Evolutionary conservation across 37 sponge, comb jelly and placozoan genomes (phyloP).

Genomic region (Aphrocallistes beatrix): DNA sequence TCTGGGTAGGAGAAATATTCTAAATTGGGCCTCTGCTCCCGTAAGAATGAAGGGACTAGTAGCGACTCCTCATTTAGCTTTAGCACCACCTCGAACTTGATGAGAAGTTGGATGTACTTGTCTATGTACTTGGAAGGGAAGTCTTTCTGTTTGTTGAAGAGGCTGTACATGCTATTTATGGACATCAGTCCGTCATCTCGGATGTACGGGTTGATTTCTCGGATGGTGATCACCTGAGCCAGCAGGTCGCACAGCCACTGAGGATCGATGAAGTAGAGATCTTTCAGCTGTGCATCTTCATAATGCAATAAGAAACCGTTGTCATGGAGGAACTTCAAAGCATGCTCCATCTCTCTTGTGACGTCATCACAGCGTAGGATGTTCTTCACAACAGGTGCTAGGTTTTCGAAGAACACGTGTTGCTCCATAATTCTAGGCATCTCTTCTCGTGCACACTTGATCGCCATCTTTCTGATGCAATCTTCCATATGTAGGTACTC

Average conservation of each 20-base stretch:
- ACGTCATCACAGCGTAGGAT: conserved; percentile 33
- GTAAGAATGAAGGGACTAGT: conserved; percentile 65
- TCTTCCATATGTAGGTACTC: conserved; percentile 74
- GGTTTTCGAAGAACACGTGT: not conserved
- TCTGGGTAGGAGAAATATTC: conserved; percentile 16
- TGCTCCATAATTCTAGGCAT: conserved; percentile 10
- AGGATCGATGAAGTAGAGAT: conserved; percentile 82
- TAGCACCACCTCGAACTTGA: conserved; percentile 77
- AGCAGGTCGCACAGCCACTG: conserved; percentile 82
- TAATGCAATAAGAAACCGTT: conserved; percentile 74
- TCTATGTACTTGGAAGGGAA: conserved; percentile 65
- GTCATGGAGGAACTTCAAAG: conserved; percentile 69
- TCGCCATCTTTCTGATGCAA: conserved; percentile 41
- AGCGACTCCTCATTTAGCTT: conserved; percentile 47
- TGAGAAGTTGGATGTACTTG: conserved; percentile 66
- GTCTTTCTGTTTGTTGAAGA: conserved; percentile 54
- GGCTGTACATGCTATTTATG: conserved; percentile 41
- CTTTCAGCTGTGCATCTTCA: conserved; percentile 56
- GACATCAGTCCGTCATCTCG: conserved; percentile 42
- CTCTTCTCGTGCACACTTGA: conserved; percentile 21
- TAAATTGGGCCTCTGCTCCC: conserved; percentile 29
- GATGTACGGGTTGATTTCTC: conserved; percentile 56
- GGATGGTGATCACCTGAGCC: conserved; percentile 66
- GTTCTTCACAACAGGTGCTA: not conserved
- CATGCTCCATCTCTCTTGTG: conserved; percentile 63